A percentile compares a stretch with the other conserved stretches of the same genome.
phyloP scores from a whole-genome alignment of 2,113 vertebrate genomes.

The Clarias macrocephalus region DNA sequence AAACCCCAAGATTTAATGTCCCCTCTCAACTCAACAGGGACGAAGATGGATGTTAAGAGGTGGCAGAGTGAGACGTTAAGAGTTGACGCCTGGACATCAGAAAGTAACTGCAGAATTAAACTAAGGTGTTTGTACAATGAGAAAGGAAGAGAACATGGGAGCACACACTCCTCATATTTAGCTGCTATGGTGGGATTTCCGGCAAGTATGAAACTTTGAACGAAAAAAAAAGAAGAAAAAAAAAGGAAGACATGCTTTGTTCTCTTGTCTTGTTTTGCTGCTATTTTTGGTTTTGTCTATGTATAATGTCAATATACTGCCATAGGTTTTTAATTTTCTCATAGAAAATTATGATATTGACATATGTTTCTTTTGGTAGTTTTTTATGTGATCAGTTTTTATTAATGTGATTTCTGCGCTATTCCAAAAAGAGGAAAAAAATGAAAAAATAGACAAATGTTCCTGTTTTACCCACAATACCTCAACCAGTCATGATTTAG shows the following conservation, averaged over 20 bases:
- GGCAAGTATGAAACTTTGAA: slow-evolving; percentile 74
- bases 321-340: slow-evolving; percentile 91
- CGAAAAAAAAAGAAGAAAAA: slow-evolving; percentile 63
- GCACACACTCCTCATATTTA: slow-evolving; percentile 80
- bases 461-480: slow-evolving; percentile 88
- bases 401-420: slow-evolving; percentile 91
- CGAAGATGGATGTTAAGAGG: slow-evolving; percentile 66
- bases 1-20: slow-evolving; percentile 64
- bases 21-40: slow-evolving; percentile 62
- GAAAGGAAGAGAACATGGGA: slow-evolving; percentile 66
- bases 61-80: slow-evolving; percentile 67
- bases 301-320: slow-evolving; percentile 91
- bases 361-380: slow-evolving; percentile 80
- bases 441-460: slow-evolving; percentile 73
- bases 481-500: slow-evolving; percentile 87
- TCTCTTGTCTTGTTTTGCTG: slow-evolving; percentile 94
- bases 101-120: slow-evolving; percentile 76
- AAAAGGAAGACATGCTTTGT: slow-evolving; percentile 81
- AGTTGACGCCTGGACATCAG: slow-evolving; percentile 73
- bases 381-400: slow-evolving; percentile 87
- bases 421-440: slow-evolving; percentile 85
- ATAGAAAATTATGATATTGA: slow-evolving; percentile 91
- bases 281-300: slow-evolving; percentile 86
- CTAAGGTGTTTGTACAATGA: slow-evolving; percentile 79
- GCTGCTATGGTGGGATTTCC: slow-evolving; percentile 93